These are phyloP conservation scores for Athrips mouffetella DNA, from an alignment of 2,888 invertebrate species.

Conservation along the genomic window DNA sequence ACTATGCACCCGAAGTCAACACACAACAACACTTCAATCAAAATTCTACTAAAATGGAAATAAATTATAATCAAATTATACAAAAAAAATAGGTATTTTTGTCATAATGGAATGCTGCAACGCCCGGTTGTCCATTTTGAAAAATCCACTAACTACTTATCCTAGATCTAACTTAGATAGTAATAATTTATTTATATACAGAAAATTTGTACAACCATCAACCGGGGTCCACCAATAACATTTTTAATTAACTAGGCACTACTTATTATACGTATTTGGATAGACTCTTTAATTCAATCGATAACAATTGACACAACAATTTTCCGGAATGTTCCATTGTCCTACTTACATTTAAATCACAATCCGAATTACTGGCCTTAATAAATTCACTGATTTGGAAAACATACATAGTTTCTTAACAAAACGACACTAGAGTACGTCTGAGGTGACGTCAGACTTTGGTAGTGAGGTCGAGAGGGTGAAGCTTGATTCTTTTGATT, in stretches of 20 bases:
- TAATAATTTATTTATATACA: slow-evolving; percentile 72
- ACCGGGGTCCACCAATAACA: slow-evolving; percentile 63
- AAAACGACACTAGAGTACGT: slow-evolving; percentile 40
- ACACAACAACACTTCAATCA: slow-evolving; percentile 58
- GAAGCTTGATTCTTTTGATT: slow-evolving; percentile 78
- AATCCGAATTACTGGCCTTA: slow-evolving; percentile 73
- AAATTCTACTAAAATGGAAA: slow-evolving; percentile 66
- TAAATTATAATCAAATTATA: slow-evolving; percentile 68
- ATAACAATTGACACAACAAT: slow-evolving; percentile 68
- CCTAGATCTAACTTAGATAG: slow-evolving; percentile 50
- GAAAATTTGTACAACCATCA: slow-evolving; percentile 65
- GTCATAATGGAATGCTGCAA: slow-evolving; percentile 52
- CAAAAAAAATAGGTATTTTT: slow-evolving; percentile 40
- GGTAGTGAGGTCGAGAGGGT: slow-evolving; percentile 83
- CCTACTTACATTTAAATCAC: slow-evolving; percentile 69
- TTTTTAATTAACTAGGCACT: slow-evolving; percentile 47
- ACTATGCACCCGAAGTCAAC: slow-evolving; percentile 63
- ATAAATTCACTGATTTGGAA: slow-evolving; percentile 48
- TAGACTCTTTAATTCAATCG: slow-evolving; percentile 72
- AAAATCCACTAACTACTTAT: slow-evolving; percentile 55
- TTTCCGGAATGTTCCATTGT: slow-evolving; percentile 39
- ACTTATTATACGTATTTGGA: slow-evolving; percentile 76
- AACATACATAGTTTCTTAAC: slow-evolving; percentile 32
- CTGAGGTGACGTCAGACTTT: slow-evolving; percentile 77
- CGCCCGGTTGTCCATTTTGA: slow-evolving; percentile 53